These are phyloP conservation scores for Phalacrocorax aristotelis DNA, from an alignment of 2,113 vertebrate species.

Conservation along the genomic window DNA sequence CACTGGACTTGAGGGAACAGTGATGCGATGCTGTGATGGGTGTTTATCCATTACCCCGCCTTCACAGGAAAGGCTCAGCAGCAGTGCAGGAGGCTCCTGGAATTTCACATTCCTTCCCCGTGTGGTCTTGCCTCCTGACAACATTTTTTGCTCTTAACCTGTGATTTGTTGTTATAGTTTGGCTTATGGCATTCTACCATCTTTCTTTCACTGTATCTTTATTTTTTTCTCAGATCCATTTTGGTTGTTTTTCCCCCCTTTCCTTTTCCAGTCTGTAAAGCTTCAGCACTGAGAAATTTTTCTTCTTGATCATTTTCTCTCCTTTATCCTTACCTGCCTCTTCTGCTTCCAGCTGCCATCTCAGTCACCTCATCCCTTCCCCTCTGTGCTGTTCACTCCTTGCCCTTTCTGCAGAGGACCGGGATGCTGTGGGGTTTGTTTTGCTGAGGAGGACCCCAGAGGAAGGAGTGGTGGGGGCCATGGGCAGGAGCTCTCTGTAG, in stretches of 20 bases:
- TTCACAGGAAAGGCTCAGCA: not conserved
- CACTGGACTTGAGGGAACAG: not conserved
- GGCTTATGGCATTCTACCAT: not conserved
- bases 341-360: not conserved
- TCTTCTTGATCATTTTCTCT: not conserved
- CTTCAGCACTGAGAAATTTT: not conserved
- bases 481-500: not conserved
- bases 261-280: not conserved
- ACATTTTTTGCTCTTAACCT: not conserved
- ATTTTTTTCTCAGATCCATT: not conserved
- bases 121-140: not conserved
- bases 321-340: not conserved
- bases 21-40: not conserved
- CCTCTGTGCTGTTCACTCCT: not conserved
- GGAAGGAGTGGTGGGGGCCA: not conserved
- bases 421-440: not conserved
- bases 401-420: not conserved
- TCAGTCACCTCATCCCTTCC: not conserved
- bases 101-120: not conserved
- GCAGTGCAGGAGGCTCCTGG: not conserved
- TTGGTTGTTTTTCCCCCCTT: fast-evolving
- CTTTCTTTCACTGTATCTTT: not conserved
- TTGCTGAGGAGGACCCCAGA: not conserved
- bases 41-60: not conserved
- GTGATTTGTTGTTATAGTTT: not conserved